phyloP scores from a whole-genome alignment of 2,113 vertebrate species.

The Anarrhichthys ocellatus region DNA sequence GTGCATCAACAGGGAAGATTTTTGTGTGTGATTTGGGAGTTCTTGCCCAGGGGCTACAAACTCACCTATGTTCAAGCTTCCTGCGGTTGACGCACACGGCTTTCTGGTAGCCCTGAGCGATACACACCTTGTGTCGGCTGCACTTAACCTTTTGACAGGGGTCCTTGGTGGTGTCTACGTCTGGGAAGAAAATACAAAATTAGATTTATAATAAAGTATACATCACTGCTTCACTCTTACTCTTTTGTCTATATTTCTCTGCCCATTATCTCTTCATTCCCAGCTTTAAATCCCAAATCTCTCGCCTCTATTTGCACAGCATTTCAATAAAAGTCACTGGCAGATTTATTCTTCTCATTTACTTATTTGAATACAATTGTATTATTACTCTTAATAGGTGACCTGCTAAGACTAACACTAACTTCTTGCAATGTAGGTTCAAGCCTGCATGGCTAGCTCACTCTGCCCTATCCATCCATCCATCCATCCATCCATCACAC shows the following conservation, averaged over 20 bases:
- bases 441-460: conserved; percentile 29
- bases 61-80: conserved; percentile 96
- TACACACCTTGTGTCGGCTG: conserved; percentile 96
- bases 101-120: conserved; percentile 94
- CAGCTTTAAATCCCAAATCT: conserved; percentile 29
- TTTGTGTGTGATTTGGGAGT: conserved; percentile 33
- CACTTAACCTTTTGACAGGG: conserved; percentile 99
- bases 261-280: not conserved
- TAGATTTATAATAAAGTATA: conserved; percentile 8
- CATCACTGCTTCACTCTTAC: conserved; percentile 12
- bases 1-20: not conserved
- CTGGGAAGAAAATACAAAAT: conserved; percentile 74
- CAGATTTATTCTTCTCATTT: not conserved
- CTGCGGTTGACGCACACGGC: conserved; percentile 98
- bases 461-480: conserved; percentile 40
- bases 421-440: conserved; percentile 15
- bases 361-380: not conserved
- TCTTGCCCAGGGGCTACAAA: conserved; percentile 36
- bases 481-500: conserved; percentile 67
- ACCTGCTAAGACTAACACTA: conserved; percentile 11
- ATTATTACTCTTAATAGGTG: conserved; percentile 10
- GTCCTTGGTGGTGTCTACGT: conserved; percentile 97
- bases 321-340: not conserved
- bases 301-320: conserved; percentile 17
- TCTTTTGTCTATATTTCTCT: not conserved